Base-by-base conservation (phyloP, 2,888 invertebrate species). In the Caenorhabditis panamensis region DNA sequence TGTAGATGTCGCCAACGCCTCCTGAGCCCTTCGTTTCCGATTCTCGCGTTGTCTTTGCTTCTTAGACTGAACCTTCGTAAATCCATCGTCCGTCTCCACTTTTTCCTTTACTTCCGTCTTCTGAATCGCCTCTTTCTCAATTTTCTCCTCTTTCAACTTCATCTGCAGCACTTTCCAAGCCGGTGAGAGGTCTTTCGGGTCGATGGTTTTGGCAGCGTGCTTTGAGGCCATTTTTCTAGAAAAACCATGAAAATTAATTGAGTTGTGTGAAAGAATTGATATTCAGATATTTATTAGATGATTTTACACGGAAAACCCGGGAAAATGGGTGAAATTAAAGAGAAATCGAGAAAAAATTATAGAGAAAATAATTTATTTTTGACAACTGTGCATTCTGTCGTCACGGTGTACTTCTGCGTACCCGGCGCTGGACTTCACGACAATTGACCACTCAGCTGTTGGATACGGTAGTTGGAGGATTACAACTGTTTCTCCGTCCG, bases 381-480 rank as follows among this genome's bases (percentile, higher is more conserved):
- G 3, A 31, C 62, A 36, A 63, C 20, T 66, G 56, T 68, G 71
- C 66, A 71, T n/a, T 62, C 3, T 56, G 54, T 5, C 67, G 71
- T 66, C 44, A 37, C 18, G 47, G 67, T 71, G 71, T 71, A 37
- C 47, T 37, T 6, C 54, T 66, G 56, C 61, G 61, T 41, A 54
- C 76, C 4, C 4, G 56, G 31, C 63, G 37, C 11, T 28, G 51
- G 3, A 67, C 9, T n/a, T 22, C 20, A 79, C 78, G 72, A 62
- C 61, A 68, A 31, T 36, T 22, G n/a, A 13, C 20, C 4, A 28
- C 18, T 58, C 36, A 63, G 22, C n/a, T 31, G 31, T 49, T 49
- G 16, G 62, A 68, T 41, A 98, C 99, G 9, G 97, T 68, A 22
- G 68, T 99, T 98, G 13, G 97, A n/a, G 75, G 80, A 51, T 80